These are phyloP conservation scores for Arvicanthis niloticus DNA, from an alignment of 2,113 vertebrate species.

Conservation along the genomic window DNA sequence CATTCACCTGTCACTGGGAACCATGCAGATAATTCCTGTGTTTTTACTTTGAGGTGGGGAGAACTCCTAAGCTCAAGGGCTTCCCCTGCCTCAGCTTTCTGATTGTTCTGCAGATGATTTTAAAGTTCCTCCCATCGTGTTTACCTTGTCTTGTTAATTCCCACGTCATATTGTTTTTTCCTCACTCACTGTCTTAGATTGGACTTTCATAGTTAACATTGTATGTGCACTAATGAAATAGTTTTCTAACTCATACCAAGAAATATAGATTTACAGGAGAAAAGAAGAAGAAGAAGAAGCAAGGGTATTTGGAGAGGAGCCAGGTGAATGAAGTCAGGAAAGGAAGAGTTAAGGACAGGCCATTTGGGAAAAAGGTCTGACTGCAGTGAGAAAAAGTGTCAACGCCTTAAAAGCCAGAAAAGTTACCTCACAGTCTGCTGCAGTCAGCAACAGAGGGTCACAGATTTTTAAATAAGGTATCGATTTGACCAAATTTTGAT, in stretches of 20 bases:
- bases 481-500: background rate
- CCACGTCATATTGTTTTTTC: background rate
- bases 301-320: background rate
- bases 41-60: background rate
- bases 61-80: background rate
- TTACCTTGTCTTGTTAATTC: background rate
- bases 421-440: background rate
- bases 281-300: background rate
- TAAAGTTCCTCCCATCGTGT: background rate
- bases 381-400: background rate
- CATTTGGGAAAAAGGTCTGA: background rate
- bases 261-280: slow-evolving; percentile 29
- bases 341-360: background rate
- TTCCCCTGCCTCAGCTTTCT: background rate
- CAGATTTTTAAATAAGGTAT: slow-evolving; percentile 36
- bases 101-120: background rate
- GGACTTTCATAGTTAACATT: background rate
- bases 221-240: background rate
- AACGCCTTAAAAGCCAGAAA: background rate
- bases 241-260: background rate
- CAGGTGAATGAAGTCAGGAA: background rate
- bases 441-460: background rate
- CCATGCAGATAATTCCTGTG: background rate
- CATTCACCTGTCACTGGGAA: background rate
- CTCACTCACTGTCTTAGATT: background rate